Evolutionary conservation across 1,140 invertebrate genomes (phyloP).

Genomic region (Palaemon carinicauda): DNA sequence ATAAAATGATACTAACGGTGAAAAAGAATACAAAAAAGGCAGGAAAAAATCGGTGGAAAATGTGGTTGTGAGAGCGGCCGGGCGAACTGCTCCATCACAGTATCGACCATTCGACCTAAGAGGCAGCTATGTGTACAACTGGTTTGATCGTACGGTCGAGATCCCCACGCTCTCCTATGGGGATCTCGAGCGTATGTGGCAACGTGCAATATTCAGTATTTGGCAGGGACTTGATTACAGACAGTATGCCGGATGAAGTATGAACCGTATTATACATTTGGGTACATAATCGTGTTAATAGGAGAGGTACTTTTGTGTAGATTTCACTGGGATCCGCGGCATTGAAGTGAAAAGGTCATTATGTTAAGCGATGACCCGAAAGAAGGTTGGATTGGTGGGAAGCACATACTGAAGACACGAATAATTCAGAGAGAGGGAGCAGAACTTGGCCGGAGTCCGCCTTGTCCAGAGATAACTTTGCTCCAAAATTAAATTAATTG

Average conservation of each 20-base stretch:
- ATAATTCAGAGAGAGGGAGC: no score
- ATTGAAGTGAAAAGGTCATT: no score
- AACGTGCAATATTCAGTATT: slow-evolving; percentile 10
- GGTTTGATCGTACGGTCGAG: background rate
- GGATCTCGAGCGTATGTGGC: background rate
- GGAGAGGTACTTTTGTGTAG: background rate
- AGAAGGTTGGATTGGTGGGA: no score
- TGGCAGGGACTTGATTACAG: background rate
- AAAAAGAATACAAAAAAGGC: background rate
- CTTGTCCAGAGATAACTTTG: no score
- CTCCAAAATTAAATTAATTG: no score
- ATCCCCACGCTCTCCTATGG: background rate
- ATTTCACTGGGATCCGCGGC: background rate
- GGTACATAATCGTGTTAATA: background rate
- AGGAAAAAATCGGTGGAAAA: background rate
- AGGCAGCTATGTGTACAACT: background rate
- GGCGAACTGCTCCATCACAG: background rate
- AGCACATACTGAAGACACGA: no score
- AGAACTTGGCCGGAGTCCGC: no score
- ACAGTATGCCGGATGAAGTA: background rate
- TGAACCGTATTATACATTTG: background rate
- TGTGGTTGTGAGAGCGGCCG: background rate
- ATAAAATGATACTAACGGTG: background rate
- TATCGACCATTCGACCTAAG: background rate
- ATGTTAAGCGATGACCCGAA: no score